Evolutionary conservation across 2,888 invertebrate species (phyloP), one percentile per base, ranked within the genome.

Genomic region (Dascillus cervinus): DNA sequence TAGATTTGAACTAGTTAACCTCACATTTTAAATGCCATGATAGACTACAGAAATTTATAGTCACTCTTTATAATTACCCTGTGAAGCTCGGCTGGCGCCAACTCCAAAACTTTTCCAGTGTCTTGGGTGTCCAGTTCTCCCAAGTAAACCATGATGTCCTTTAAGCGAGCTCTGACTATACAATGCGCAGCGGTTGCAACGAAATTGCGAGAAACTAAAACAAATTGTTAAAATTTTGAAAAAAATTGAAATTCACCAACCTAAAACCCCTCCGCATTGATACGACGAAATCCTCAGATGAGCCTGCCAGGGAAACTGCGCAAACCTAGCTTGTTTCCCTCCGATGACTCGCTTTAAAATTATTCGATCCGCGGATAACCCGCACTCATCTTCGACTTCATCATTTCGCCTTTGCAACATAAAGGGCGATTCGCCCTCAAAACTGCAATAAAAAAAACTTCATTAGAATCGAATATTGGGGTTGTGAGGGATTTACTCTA

Each of bases 131-230:
- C 87, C 37, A 84, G 65, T 12, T 87, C 87, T 0, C 88, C 88
- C 21, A 88, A 68, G 69, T 80, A 85, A 25, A 88, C 82, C 0
- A 76, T 70, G 13, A 87, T 82, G 49, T 87, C 84, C 3, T 75
- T 69, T 3, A 83, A 62, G 8, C 77, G 69, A 0, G 86, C 85
- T 26, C 82, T 75, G 20, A 85, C 79, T 30, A 87, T 82, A 58
- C 87, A 88, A 57, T 88, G 88, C 0, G 86, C 88, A 0, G 86
- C 86, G 0, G 86, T 87, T 1, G 84, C 83, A 2, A 87, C 80
- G 52, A 69, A 82, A 59, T 74, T 73, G 1, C 75, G 71, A 2
- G 83, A 84, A 15, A 87, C 81, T 71, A 56, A 4, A 60, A 48
- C 4, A 25, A 30, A 33, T 17, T 4, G 17, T 17, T 17, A 6